Evolutionary conservation across 1,140 invertebrate genomes (phyloP).

Genomic region (Tetramorium parvispinum): DNA sequence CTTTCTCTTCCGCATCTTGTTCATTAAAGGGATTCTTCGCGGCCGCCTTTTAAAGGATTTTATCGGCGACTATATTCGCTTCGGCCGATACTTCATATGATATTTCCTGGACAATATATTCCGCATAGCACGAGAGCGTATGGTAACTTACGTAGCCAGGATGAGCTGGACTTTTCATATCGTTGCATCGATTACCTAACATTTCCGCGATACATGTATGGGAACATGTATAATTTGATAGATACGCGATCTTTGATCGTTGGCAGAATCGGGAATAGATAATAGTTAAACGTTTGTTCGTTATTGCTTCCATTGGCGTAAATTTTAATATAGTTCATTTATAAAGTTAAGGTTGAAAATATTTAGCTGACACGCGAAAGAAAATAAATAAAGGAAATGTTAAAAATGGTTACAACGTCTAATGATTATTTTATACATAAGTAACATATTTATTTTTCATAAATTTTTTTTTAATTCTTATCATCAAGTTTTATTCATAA

Average conservation of each 20-base stretch:
- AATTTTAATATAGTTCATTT: neutral
- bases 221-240: neutral
- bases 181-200: conserved; percentile 17
- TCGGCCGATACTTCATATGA: neutral
- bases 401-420: neutral
- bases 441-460: neutral
- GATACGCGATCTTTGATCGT: neutral
- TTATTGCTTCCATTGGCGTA: neutral
- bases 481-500: neutral
- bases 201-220: conserved; percentile 24
- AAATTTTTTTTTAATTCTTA: neutral
- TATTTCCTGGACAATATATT: conserved; percentile 20
- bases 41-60: neutral
- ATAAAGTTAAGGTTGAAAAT: neutral
- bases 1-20: conserved; percentile 36
- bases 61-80: neutral
- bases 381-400: neutral
- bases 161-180: conserved; percentile 11
- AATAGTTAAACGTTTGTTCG: neutral
- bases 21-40: conserved; percentile 37
- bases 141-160: neutral
- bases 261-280: neutral
- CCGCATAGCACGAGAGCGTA: neutral
- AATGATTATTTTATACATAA: neutral
- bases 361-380: neutral